Conservation (phyloP, 2,888 invertebrate genomes). For the Zygaena filipendulae region DNA sequence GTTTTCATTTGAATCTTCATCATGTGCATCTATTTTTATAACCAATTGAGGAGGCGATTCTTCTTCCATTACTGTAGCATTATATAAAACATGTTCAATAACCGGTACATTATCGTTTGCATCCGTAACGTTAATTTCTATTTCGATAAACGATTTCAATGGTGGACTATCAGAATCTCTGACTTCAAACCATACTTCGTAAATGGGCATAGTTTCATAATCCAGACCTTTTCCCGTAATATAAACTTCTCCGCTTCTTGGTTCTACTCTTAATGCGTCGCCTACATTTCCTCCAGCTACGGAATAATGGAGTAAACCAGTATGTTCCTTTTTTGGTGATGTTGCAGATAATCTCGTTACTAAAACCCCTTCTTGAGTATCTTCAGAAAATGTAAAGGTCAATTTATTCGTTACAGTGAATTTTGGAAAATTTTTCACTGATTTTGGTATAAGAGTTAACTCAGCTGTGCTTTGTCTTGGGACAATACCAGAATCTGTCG, state of each 20-base stretch:
- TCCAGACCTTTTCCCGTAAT: slow-evolving; percentile 85
- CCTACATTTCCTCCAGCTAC: slow-evolving; percentile 96
- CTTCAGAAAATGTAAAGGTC: slow-evolving; percentile 82
- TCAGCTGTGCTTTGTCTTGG: slow-evolving; percentile 79
- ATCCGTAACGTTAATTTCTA: slow-evolving; percentile 91
- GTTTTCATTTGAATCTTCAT: slow-evolving; percentile 89
- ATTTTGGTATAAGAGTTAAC: slow-evolving; percentile 80
- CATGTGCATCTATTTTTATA: slow-evolving; percentile 80
- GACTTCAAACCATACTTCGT: slow-evolving; percentile 94
- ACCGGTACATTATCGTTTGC: slow-evolving; percentile 92
- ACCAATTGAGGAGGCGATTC: slow-evolving; percentile 83
- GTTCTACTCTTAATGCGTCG: slow-evolving; percentile 84
- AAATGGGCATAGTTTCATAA: slow-evolving; percentile 83
- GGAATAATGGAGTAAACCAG: slow-evolving; percentile 78
- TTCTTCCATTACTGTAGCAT: slow-evolving; percentile 87
- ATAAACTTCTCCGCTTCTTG: slow-evolving; percentile 81
- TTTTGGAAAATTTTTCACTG: slow-evolving; percentile 82
- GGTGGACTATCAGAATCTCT: slow-evolving; percentile 86
- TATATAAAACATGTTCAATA: slow-evolving; percentile 83
- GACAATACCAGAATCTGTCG: slow-evolving; percentile 80
- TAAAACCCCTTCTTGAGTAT: slow-evolving; percentile 79
- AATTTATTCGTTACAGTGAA: slow-evolving; percentile 77
- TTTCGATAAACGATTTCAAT: slow-evolving; percentile 79
- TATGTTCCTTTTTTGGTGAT: slow-evolving; percentile 81
- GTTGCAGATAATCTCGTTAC: slow-evolving; percentile 82